These are phyloP conservation scores for Linepithema humile DNA, from an alignment of 1,140 invertebrate species.

Conservation along the genomic window DNA sequence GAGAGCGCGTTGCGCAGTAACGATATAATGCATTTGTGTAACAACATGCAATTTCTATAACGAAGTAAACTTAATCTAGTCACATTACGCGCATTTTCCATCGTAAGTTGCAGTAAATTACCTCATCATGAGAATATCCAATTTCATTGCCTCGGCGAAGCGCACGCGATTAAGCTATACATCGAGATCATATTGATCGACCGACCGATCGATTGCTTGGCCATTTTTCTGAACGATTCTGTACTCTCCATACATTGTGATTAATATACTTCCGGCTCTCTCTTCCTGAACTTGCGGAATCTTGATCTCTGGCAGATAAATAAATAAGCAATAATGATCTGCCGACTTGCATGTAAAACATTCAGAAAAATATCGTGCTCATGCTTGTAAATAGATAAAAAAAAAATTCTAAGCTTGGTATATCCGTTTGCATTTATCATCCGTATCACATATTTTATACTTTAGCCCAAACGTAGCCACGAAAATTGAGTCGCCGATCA, in stretches of 20 bases:
- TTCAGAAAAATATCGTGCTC: no score
- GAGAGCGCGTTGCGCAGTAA: not conserved
- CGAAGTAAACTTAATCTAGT: constrained; percentile 30
- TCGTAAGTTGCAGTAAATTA: constrained; percentile 25
- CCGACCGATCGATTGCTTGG: constrained; percentile 8
- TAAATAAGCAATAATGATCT: no score
- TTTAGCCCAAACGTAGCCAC: not conserved
- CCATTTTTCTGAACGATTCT: constrained; percentile 16
- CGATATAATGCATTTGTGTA: not conserved
- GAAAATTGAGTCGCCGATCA: no score
- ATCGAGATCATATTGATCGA: not conserved
- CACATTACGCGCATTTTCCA: constrained; percentile 42
- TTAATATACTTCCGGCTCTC: constrained; percentile 17
- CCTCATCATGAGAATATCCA: constrained; percentile 28
- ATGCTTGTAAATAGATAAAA: not conserved
- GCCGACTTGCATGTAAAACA: no score
- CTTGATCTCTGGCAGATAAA: no score
- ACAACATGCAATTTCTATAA: constrained; percentile 40
- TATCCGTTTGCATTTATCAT: not conserved
- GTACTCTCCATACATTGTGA: constrained; percentile 52
- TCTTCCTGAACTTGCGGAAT: constrained; percentile 37
- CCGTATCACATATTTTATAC: not conserved
- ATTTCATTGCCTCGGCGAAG: constrained; percentile 32
- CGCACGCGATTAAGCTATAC: not conserved
- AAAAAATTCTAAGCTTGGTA: not conserved